Conservation (phyloP, 1,140 invertebrate genomes). For the Drosophila ficusphila region DNA sequence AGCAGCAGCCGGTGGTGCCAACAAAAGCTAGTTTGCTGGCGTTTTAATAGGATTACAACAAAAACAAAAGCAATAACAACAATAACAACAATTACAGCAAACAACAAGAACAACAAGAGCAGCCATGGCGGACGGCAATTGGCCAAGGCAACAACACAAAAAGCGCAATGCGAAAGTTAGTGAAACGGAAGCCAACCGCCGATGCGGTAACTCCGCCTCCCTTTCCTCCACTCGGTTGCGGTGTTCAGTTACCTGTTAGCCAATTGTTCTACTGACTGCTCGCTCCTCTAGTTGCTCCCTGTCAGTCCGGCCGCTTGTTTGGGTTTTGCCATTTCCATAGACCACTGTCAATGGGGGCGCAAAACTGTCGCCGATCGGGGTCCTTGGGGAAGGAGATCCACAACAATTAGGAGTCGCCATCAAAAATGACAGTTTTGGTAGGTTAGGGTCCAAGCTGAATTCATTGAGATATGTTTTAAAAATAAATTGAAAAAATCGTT, state of each 20-base stretch:
- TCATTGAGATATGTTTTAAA: no score
- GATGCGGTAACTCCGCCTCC: slow-evolving; percentile 25
- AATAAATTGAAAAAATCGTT: no score
- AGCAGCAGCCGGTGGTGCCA: slow-evolving; percentile 27
- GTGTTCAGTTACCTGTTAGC: slow-evolving; percentile 41
- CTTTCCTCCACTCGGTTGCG: slow-evolving; percentile 23
- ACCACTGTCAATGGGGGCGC: slow-evolving; percentile 32
- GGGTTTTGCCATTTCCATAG: slow-evolving; percentile 50
- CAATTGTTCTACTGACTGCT: slow-evolving; percentile 63
- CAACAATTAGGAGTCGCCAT: slow-evolving; percentile 13
- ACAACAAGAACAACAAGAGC: no score
- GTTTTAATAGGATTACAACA: slow-evolving; percentile 70
- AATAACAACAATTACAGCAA: no score
- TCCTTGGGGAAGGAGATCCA: slow-evolving; percentile 2
- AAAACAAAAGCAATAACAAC: no score
- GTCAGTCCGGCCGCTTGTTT: slow-evolving; percentile 48
- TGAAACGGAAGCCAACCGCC: slow-evolving; percentile 67
- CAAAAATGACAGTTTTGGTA: background rate
- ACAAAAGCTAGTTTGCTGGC: slow-evolving; percentile 36
- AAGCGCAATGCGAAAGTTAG: slow-evolving; percentile 73
- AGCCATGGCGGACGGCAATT: slow-evolving; percentile 28
- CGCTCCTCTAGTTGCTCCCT: slow-evolving; percentile 8
- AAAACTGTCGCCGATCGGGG: slow-evolving; percentile 8
- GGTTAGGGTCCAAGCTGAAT: no score
- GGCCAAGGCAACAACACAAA: slow-evolving; percentile 39